A percentile compares a stretch with the other conserved stretches of the same genome.
Evolutionary conservation across 2,888 invertebrate genomes (phyloP).

Genomic region (Buathra laborator): DNA sequence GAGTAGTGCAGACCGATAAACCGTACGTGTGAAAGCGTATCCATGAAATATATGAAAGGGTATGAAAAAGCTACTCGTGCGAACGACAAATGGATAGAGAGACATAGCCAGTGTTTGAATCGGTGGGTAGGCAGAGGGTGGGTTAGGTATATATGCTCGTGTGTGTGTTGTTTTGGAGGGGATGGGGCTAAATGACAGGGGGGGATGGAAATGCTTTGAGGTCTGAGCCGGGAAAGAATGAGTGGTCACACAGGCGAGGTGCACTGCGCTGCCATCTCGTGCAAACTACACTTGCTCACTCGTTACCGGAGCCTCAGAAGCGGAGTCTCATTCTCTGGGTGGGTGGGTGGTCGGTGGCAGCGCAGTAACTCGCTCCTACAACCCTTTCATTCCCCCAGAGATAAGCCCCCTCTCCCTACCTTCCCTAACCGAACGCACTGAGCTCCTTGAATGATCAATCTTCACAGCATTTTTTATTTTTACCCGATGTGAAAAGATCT

Average conservation of each 20-base stretch:
- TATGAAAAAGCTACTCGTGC: conserved; percentile 15
- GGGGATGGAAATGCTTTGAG: conserved; percentile 47
- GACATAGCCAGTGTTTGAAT: conserved; percentile 21
- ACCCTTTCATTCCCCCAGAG: conserved; percentile 48
- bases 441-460: conserved; percentile 14
- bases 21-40: conserved; percentile 35
- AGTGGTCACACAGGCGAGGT: conserved; percentile 74
- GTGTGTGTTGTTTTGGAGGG: conserved; percentile 6
- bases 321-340: conserved; percentile 58
- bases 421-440: conserved; percentile 6
- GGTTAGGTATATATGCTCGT: conserved; percentile 11
- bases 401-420: conserved; percentile 27
- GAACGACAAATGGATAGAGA: background rate
- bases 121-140: background rate
- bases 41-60: conserved; percentile 13
- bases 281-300: conserved; percentile 75
- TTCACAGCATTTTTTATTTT: conserved; percentile 40
- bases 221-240: conserved; percentile 62
- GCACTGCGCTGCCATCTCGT: conserved; percentile 81
- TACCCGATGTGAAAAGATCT: background rate
- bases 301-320: conserved; percentile 61
- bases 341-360: conserved; percentile 37
- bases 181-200: background rate
- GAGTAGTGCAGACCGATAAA: conserved; percentile 22
- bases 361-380: conserved; percentile 48